phyloP scores from a whole-genome alignment of 1,140 invertebrate genomes.

The Aphis craccivora region DNA sequence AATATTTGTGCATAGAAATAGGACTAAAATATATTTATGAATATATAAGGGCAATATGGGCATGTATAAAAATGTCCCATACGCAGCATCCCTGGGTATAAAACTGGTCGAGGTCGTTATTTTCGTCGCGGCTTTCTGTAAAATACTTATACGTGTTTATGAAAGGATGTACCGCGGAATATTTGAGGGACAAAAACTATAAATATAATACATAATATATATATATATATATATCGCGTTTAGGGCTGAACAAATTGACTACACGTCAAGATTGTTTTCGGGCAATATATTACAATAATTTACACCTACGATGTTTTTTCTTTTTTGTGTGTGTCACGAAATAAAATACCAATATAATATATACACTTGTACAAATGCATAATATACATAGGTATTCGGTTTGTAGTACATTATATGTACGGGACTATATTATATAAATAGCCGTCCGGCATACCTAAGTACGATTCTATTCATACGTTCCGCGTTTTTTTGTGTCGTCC shows the following conservation, averaged over 20 bases:
- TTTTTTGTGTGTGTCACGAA: background rate
- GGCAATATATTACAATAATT: background rate
- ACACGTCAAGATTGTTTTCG: slow-evolving; percentile 1
- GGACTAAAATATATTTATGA: background rate
- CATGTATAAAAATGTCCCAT: background rate
- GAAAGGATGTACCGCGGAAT: slow-evolving; percentile 1
- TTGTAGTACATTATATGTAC: background rate
- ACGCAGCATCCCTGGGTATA: background rate
- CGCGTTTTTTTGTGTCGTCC: background rate
- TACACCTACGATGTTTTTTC: background rate
- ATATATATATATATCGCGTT: background rate
- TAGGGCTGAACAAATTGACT: background rate
- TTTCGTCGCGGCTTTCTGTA: background rate
- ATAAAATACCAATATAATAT: background rate
- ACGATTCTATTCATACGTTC: background rate
- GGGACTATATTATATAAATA: background rate
- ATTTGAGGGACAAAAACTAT: background rate
- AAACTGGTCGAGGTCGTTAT: background rate
- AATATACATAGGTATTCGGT: background rate
- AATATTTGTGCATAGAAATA: too few relatives aligned
- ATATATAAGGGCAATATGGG: too few relatives aligned
- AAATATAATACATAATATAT: too few relatives aligned
- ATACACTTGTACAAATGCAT: background rate
- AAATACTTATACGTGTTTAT: background rate
- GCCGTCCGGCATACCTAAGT: background rate